These are phyloP conservation scores for Branchipolynoe longqiensis DNA, from an alignment of 2,888 invertebrate species.

Conservation along the genomic window DNA sequence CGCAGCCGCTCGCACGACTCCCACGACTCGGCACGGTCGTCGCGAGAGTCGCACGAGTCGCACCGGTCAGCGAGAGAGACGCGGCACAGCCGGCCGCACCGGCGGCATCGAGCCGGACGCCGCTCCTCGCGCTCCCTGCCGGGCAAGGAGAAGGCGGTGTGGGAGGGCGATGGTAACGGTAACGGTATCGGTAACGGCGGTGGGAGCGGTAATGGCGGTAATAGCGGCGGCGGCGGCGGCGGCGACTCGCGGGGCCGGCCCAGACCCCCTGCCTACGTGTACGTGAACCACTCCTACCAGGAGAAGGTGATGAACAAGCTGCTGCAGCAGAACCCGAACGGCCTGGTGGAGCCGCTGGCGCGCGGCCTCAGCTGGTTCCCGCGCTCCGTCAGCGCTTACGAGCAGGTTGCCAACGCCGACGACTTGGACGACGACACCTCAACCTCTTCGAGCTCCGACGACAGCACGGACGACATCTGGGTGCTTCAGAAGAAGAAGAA, in stretches of 20 bases:
- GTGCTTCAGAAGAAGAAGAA: conserved; percentile 73
- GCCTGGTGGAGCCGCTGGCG: conserved; percentile 45
- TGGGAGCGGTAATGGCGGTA: too few relatives aligned
- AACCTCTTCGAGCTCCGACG: conserved; percentile 72
- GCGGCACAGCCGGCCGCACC: conserved; percentile 71
- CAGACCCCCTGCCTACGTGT: conserved; percentile 75
- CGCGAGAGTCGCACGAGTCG: conserved; percentile 58
- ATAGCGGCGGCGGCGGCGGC: too few relatives aligned
- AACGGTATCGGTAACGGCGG: too few relatives aligned
- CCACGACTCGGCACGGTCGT: conserved; percentile 13
- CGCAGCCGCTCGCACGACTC: conserved; percentile 50
- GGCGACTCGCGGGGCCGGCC: conserved; percentile 72
- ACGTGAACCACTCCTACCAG: conserved; percentile 77
- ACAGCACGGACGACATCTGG: conserved; percentile 76
- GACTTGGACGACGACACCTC: conserved; percentile 71
- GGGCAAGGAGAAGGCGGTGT: conserved; percentile 63
- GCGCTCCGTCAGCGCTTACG: conserved; percentile 74
- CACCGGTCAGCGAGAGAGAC: conserved; percentile 70
- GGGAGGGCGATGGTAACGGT: conserved; percentile 67
- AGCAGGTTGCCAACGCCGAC: conserved; percentile 82
- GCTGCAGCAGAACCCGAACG: conserved; percentile 69
- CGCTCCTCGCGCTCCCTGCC: conserved; percentile 69
- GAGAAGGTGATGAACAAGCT: conserved; percentile 77
- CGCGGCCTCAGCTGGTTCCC: conserved; percentile 71
- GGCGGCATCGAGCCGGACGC: conserved; percentile 70